Evolutionary conservation across 2,888 invertebrate genomes (phyloP), one percentile per base, ranked within the genome.

Genomic region (Chymomyza caudatula): DNA sequence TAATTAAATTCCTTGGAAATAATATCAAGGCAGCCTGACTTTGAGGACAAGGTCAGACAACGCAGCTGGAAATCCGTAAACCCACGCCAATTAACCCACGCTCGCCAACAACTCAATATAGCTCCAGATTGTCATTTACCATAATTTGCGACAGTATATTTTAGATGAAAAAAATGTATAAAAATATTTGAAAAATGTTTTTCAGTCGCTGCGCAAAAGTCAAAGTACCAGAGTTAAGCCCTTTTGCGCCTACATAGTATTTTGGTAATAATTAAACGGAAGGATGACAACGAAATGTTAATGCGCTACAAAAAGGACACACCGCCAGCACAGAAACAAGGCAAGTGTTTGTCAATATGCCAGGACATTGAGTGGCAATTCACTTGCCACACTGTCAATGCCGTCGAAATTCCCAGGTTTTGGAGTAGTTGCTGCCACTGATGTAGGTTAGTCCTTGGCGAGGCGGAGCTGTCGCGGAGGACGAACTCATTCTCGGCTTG

Each of bases 121-220:
- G 47, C 49, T 65, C 73, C 69, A 37, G 63, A 64, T 73, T 60
- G n/a, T 15, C 25, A 58, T 43, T 53, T 53, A 8, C 19, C 56
- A n/a, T 42, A 19, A 19, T 22, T 43, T 20, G 19, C 20, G 8
- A 42, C 42, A 37, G 4, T n/a, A 54, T 54, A 55, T 49, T 55
- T 20, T 61, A 62, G 65, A 19, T 56, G 49, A 54, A 51, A 72
- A 61, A 62, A 70, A 67, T 80, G 74, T 75, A 60, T 67, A 74
- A 67, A 81, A 84, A 81, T 82, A 84, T 84, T 82, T 82, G 77
- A 79, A 76, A 84, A 81, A 82, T 84, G 69, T 76, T n/a, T n/a
- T n/a, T n/a, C n/a, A n/a, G n/a, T n/a, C n/a, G n/a, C n/a, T n/a
- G n/a, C n/a, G n/a, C n/a, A n/a, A n/a, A 69, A 67, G 58, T 74